Percentiles rank a stretch among this genome's conserved stretches.
phyloP scores from a whole-genome alignment of 2,797 vertebrate genomes.

The Myoxocephalus aenaeus region DNA sequence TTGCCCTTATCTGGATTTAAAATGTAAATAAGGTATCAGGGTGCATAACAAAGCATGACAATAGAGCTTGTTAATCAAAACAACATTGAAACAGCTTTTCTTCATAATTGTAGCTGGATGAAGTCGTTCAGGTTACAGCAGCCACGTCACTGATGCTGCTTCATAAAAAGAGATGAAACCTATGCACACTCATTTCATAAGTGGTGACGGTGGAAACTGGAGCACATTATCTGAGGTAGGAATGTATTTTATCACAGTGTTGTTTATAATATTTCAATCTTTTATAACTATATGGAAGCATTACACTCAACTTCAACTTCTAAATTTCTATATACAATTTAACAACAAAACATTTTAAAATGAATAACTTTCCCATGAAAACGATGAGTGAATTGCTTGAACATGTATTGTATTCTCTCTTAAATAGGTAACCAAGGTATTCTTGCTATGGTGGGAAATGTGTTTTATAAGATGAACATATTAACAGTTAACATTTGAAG shows the following conservation, averaged over 20 bases:
- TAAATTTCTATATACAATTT: neutral
- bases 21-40: too few relatives aligned
- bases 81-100: too few relatives aligned
- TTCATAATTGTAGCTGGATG: too few relatives aligned
- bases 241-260: neutral
- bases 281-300: neutral
- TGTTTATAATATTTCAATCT: neutral
- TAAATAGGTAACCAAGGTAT: neutral
- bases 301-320: neutral
- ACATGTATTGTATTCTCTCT: neutral
- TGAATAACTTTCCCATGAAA: too few relatives aligned
- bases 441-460: neutral
- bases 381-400: neutral
- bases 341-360: too few relatives aligned
- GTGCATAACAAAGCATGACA: too few relatives aligned
- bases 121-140: too few relatives aligned
- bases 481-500: neutral
- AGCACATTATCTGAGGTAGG: neutral
- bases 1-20: too few relatives aligned
- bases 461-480: neutral
- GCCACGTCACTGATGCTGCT: neutral
- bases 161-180: neutral
- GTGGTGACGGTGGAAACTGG: neutral
- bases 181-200: neutral
- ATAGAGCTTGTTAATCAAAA: too few relatives aligned